Evolutionary conservation across 2,797 vertebrate species (phyloP).

Genomic region (Sarcophilus harrisii): DNA sequence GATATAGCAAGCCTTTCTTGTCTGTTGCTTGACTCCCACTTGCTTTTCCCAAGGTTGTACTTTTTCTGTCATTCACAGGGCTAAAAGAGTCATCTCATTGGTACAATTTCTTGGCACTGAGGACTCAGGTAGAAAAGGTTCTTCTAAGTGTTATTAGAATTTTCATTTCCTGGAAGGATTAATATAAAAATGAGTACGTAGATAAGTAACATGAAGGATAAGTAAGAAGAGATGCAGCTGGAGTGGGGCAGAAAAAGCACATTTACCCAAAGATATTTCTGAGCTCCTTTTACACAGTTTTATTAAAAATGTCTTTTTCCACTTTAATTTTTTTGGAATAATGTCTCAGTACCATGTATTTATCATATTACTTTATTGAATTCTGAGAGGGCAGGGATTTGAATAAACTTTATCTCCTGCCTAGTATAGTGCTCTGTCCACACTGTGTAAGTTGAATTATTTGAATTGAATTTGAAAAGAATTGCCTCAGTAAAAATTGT

Average conservation of each 20-base stretch:
- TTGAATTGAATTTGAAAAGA: background rate
- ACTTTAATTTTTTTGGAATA: conserved; percentile 35
- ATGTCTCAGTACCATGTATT: conserved; percentile 29
- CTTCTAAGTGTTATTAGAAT: conserved; percentile 23
- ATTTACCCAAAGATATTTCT: background rate
- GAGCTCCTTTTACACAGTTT: conserved; percentile 3
- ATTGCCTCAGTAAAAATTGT: background rate
- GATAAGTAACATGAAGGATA: conserved; percentile 38
- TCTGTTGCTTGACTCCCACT: background rate
- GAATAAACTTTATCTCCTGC: background rate
- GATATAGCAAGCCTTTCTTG: background rate
- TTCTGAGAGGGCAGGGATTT: background rate
- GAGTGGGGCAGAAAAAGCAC: conserved; percentile 5
- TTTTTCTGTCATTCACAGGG: background rate
- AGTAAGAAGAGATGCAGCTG: conserved; percentile 21
- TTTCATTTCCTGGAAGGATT: conserved; percentile 57
- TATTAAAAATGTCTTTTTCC: conserved; percentile 38
- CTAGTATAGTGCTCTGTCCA: background rate
- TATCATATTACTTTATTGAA: background rate
- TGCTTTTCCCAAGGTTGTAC: background rate
- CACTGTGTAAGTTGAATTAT: background rate
- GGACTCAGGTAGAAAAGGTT: background rate
- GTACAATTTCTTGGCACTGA: background rate
- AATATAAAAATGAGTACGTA: conserved; percentile 65
- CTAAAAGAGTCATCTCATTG: background rate